Base-by-base conservation (phyloP, 2,113 vertebrate species). In the Dipodomys ordii region DNA sequence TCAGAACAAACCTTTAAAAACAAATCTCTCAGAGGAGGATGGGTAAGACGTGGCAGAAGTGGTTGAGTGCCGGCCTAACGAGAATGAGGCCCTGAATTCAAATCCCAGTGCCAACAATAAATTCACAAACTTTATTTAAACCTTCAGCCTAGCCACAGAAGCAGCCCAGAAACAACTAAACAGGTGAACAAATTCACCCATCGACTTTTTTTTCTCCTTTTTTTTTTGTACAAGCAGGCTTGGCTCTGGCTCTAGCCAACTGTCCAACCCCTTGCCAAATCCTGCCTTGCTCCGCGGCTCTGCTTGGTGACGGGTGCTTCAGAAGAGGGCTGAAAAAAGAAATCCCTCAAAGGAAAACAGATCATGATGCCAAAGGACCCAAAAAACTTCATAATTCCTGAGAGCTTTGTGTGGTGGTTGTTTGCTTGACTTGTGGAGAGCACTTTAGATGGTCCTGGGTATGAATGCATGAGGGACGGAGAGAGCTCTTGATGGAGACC, bases 311-410 rank as follows among this genome's bases (percentile, higher is more conserved):
- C 68, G 27, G 57, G 60, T 39, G 25, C 60, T 79, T 95, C 67
- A 76, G 89, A 80, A 46, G 65, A 46, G 53, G 30, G 18, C 65
- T 82, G 46, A 16, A 44, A 78, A 83, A 49, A 53, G 49, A 13
- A 69, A 77, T 27, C 64, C 78, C 82, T 79, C 82, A 85, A 87
- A 93, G 23, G 71, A 73, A 87, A 88, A 93, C 32, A 93, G 78
- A 83, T 3, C 12, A 0, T 44, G 44, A 57, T 79, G 13, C 72
- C 27, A 83, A 44, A 81, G 77, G 23, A 62, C 0, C 1, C 44
- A 57, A 72, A 57, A 57, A 57, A 57, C 49, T 49, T 39, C 39
- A 49, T 49, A 57, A 57, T 57, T 57, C 22, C 73, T 19, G 10
- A 92, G 80, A 86, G 60, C 25, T 65, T 32, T 86, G 62, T 76